Base-by-base conservation (phyloP, 2,888 invertebrate genomes). In the Ennomos quercinarius region DNA sequence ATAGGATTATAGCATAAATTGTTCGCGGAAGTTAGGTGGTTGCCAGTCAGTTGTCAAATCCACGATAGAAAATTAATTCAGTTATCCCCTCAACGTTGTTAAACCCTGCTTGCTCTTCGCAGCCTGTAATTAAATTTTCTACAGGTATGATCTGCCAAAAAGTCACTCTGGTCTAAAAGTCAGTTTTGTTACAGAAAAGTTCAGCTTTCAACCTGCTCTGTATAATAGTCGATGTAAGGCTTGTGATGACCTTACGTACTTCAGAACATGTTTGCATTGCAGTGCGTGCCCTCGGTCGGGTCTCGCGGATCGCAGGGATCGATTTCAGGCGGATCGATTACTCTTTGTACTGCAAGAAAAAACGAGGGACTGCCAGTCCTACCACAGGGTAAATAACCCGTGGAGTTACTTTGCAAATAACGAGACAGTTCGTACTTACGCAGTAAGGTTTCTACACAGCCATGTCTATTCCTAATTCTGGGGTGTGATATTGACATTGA, bases 311-410 rank as follows among this genome's bases (percentile, higher is more conserved):
- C 80, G 76, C 75, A 72, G 68, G 83, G 86, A 87, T 90, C 85
- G 82, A 81, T 89, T 89, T 85, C 86, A 84, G 74, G 68, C 74
- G 72, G 85, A 86, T 89, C 90, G 87, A 87, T 89, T 89, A 84
- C 87, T 84, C 79, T 80, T 79, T 78, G 78, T 80, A 77, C 73
- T 73, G 72, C 64, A 66, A 55, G 54, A 62, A 53, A 61, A 62
- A 54, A 49, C 51, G 46, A 52, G 42, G 57, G 47, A 27, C 48
- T 42, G 46, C 60, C 59, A 57, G 57, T 44, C 35, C 48, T 42
- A 44, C 60, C 61, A 57, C 61, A 64, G 56, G 59, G 56, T 38
- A 63, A 53, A 42, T 38, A 48, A 57, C 34, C 43, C 48, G 47
- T 13, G 11, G n/a, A 47, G 39, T 17, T 10, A 45, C 36, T 13